A percentile compares a stretch with the other conserved stretches of the same genome.
Evolutionary conservation across 1,140 invertebrate species (phyloP).

Genomic region (Metopolophium dirhodum): DNA sequence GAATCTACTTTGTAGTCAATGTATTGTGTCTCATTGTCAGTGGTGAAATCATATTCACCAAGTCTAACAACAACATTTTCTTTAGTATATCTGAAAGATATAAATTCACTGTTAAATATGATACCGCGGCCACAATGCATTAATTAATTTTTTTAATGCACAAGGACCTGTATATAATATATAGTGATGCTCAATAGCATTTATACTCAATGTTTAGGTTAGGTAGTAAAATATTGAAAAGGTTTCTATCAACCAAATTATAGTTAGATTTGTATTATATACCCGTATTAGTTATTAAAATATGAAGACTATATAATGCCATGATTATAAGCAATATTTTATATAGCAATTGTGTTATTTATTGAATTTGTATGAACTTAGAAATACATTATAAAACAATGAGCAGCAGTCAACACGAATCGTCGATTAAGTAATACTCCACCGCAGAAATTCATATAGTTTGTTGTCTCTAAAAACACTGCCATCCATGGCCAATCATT

Average conservation of each 20-base stretch:
- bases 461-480: slow-evolving; percentile 76
- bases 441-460: slow-evolving; percentile 78
- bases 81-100: slow-evolving; percentile 44
- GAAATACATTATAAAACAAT: slow-evolving; percentile 72
- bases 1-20: slow-evolving; percentile 59
- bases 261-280: background rate
- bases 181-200: too few species aligned
- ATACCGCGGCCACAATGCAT: too few species aligned
- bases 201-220: too few species aligned
- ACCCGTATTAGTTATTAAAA: background rate
- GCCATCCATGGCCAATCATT: slow-evolving; percentile 86
- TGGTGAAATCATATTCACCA: slow-evolving; percentile 61
- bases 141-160: too few species aligned
- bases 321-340: background rate
- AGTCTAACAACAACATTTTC: slow-evolving; percentile 59
- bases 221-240: background rate
- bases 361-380: background rate
- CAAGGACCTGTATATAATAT: too few species aligned
- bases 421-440: slow-evolving; percentile 76
- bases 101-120: too few species aligned
- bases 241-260: background rate
- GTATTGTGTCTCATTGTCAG: slow-evolving; percentile 58
- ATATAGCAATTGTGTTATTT: background rate
- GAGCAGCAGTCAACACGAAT: slow-evolving; percentile 83
- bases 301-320: background rate